Base-by-base conservation (phyloP, 2,113 vertebrate genomes). In the Pundamilia nyererei region DNA sequence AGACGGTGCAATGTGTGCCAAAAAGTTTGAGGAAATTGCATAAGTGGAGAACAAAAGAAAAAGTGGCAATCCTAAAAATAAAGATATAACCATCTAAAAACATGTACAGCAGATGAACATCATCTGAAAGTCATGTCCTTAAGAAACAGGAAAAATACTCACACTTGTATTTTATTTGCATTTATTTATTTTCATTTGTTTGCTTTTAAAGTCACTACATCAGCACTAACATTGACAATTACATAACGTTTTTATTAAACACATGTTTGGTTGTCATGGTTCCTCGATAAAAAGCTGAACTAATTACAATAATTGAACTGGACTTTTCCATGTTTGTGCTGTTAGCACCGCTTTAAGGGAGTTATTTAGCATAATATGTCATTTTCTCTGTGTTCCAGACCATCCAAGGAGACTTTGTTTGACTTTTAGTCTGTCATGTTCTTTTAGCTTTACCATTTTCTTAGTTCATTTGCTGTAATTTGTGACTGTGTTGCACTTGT, bases 1-100 rank as follows among this genome's bases (percentile, higher is more conserved):
- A 65, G 0, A n/a, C 1, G 2, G 31, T 65, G 31, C 0, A 65
- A n/a, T 2, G 17, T 65, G 17, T 65, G 6, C 60, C 6, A 0
- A 38, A 65, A 65, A 0, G 10, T 38, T n/a, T n/a, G 0, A 38
- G 6, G 17, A 38, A 65, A 65, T 1, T 65, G 9, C 60, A n/a
- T 5, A n/a, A 65, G 60, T 65, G 60, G 60, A 35, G 60, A n/a
- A 65, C 31, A 65, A 35, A 65, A 65, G 60, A 35, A 65, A 35
- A 65, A 35, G 10, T 38, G 6, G 10, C 60, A 65, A 7, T 3
- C 2, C 9, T n/a, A 62, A 7, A 62, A n/a, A n/a, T 35, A 62
- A 35, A 0, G 17, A 65, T n/a, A 12, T 65, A 65, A 65, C 60
- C 0, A 12, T 62, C 58, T 62, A 65, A 65, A 65, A 35, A 0